Conservation (phyloP, 2,797 vertebrate species). For the Sternotherus odoratus region DNA sequence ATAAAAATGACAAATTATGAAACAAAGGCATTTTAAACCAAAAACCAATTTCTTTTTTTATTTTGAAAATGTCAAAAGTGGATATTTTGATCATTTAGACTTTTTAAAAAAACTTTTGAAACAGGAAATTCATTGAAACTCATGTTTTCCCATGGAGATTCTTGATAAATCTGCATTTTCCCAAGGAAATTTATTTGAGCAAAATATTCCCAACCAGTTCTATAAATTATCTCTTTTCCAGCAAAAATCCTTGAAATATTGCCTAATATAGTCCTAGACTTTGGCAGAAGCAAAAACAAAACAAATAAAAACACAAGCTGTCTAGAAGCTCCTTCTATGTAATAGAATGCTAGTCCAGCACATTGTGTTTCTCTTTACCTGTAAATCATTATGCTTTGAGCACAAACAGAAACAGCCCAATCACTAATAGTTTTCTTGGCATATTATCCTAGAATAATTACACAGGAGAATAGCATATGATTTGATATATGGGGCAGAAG, state of each 20-base stretch:
- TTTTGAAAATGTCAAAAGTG: not conserved
- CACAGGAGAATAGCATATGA: rapidly evolving
- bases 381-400: not conserved
- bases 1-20: not conserved
- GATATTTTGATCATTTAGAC: not conserved
- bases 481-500: not conserved
- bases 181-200: not conserved
- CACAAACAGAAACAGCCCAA: not conserved
- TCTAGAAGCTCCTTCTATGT: not conserved
- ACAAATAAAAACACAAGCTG: too few relatives aligned
- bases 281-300: not conserved
- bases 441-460: not conserved
- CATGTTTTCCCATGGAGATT: not conserved
- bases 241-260: not conserved
- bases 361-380: rapidly evolving
- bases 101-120: not conserved
- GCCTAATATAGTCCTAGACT: not conserved
- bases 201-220: not conserved
- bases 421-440: not conserved
- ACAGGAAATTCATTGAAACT: not conserved
- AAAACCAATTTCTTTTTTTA: too few relatives aligned
- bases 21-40: not conserved
- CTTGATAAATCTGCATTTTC: not conserved
- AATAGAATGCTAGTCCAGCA: not conserved
- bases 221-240: not conserved